phyloP scores from a whole-genome alignment of 2,113 vertebrate genomes.

The Python bivittatus region DNA sequence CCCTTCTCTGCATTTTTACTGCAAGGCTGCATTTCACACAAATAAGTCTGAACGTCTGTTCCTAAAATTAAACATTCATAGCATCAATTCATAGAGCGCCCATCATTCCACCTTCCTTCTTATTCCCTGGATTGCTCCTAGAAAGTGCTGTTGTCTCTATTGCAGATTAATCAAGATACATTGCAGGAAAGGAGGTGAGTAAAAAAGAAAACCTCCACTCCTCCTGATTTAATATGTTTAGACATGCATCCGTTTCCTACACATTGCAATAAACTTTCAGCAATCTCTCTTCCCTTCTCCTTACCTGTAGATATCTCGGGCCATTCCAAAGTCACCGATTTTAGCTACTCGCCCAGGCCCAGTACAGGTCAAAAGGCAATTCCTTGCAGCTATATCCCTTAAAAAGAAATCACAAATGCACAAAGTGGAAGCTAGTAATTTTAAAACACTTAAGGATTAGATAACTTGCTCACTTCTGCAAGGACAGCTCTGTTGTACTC shows the following conservation, averaged over 20 bases:
- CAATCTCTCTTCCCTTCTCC: not conserved
- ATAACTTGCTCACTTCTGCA: not conserved
- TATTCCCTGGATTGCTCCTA: not conserved
- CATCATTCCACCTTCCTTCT: not conserved
- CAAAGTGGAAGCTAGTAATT: not conserved
- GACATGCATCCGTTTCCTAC: not conserved
- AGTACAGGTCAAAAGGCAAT: constrained; percentile 86
- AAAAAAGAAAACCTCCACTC: not conserved
- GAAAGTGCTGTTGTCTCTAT: not conserved
- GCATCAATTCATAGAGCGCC: not conserved
- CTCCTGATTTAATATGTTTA: not conserved
- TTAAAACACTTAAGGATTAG: constrained; percentile 10
- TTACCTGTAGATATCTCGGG: constrained; percentile 90
- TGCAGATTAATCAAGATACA: not conserved
- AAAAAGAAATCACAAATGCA: not conserved
- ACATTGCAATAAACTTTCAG: not conserved
- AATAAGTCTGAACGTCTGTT: not conserved
- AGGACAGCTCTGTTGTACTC: not conserved
- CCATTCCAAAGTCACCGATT: constrained; percentile 94
- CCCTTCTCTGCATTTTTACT: not conserved
- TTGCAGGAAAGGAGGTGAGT: too few species aligned
- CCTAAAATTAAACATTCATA: not conserved
- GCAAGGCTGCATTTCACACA: not conserved
- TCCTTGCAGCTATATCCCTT: constrained; percentile 92
- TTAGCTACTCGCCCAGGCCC: constrained; percentile 85